These are phyloP conservation scores for Caenorhabditis becei DNA, from an alignment of 2,888 invertebrate genomes.

Conservation along the genomic window DNA sequence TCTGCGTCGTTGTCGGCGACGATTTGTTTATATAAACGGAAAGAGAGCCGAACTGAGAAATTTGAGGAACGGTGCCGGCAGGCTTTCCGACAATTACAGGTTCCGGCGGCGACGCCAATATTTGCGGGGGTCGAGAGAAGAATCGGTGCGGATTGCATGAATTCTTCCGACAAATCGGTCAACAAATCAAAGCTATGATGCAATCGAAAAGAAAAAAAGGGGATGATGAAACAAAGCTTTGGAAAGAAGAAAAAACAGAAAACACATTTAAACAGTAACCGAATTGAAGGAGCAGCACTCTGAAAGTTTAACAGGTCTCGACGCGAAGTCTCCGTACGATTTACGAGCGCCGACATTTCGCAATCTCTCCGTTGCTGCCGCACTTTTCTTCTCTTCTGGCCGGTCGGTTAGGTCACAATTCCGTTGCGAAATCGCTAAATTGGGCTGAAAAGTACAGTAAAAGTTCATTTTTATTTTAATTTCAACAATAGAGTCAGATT, in stretches of 20 bases:
- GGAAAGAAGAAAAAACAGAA: background rate
- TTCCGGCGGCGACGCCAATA: slow-evolving; percentile 7
- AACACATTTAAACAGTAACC: background rate
- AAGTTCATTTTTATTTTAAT: background rate
- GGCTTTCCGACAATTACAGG: slow-evolving; percentile 22
- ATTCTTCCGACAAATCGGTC: background rate
- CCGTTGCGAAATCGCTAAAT: background rate
- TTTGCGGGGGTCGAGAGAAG: slow-evolving; percentile 5
- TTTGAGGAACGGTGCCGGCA: slow-evolving; percentile 27
- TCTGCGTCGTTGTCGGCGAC: slow-evolving; percentile 1
- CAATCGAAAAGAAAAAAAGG: background rate
- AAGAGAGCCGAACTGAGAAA: slow-evolving; percentile 21
- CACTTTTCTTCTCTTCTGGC: background rate
- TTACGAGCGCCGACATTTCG: background rate
- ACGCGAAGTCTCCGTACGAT: background rate
- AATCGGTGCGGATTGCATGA: background rate
- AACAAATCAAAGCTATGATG: background rate
- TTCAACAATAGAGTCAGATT: background rate
- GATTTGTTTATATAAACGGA: slow-evolving; percentile 52
- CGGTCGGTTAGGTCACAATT: too few species aligned
- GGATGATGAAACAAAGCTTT: background rate
- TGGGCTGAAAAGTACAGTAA: background rate
- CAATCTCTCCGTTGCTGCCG: background rate
- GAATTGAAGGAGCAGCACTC: background rate
- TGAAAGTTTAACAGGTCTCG: background rate